phyloP scores from a whole-genome alignment of 92 coral and sea anemone genomes.

The Phenganax stokvisi region DNA sequence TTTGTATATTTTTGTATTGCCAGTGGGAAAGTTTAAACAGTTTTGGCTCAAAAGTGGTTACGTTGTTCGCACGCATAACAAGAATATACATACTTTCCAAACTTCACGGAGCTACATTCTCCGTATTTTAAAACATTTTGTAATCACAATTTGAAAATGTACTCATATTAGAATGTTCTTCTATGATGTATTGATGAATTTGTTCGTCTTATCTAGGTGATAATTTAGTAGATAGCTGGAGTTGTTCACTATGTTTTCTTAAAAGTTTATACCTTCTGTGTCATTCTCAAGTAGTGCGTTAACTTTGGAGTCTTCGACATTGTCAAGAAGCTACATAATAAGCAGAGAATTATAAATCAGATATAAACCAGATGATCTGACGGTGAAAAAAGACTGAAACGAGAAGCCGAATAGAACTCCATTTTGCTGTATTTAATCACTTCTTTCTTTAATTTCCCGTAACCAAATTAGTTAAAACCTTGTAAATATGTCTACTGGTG shows the following conservation, averaged over 20 bases:
- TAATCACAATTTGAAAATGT: too few species aligned
- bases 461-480: too few species aligned
- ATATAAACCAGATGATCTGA: neutral
- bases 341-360: neutral
- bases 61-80: neutral
- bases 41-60: neutral
- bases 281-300: constrained; percentile 39
- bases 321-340: neutral
- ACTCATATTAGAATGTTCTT: too few species aligned
- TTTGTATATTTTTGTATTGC: neutral
- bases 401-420: too few species aligned
- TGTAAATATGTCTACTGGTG: too few species aligned
- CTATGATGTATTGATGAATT: neutral
- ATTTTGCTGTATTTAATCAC: too few species aligned
- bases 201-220: too few species aligned
- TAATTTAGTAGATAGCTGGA: too few species aligned
- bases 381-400: too few species aligned
- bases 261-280: constrained; percentile 38
- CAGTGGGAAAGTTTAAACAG: neutral
- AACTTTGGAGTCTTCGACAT: constrained; percentile 39
- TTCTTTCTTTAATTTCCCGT: too few species aligned
- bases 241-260: neutral
- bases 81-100: neutral
- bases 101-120: neutral
- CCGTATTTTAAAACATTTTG: neutral